phyloP scores from a whole-genome alignment of 2,888 invertebrate species.

The Chrysotoxum bicinctum region DNA sequence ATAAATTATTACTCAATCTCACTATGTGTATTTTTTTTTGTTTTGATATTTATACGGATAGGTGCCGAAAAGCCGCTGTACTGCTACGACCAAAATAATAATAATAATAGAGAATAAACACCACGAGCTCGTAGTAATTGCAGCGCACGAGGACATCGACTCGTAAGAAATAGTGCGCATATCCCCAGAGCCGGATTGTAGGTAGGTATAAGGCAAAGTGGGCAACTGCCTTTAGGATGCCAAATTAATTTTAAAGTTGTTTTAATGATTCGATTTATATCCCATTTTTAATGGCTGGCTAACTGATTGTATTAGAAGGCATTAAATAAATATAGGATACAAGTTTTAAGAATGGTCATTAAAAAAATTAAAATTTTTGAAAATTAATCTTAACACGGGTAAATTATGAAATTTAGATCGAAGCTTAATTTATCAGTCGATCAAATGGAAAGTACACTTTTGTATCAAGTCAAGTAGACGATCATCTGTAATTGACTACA shows the following conservation, averaged over 20 bases:
- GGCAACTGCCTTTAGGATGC: neutral
- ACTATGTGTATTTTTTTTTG: conserved; percentile 26
- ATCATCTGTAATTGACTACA: too few relatives aligned
- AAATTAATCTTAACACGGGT: too few relatives aligned
- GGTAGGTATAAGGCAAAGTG: neutral
- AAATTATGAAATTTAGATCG: too few relatives aligned
- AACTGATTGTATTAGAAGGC: too few relatives aligned
- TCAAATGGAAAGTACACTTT: too few relatives aligned
- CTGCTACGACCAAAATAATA: conserved; percentile 64
- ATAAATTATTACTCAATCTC: conserved; percentile 2
- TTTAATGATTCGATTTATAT: too few relatives aligned
- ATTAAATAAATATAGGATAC: too few relatives aligned
- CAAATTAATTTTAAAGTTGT: neutral
- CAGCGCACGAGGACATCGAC: conserved; percentile 60
- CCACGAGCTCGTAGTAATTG: conserved; percentile 64
- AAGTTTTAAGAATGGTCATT: too few relatives aligned
- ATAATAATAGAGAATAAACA: conserved; percentile 62
- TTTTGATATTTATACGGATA: conserved; percentile 9
- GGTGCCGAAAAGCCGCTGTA: conserved; percentile 12
- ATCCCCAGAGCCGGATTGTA: conserved; percentile 29
- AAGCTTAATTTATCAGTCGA: too few relatives aligned
- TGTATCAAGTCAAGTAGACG: too few relatives aligned
- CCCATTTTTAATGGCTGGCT: too few relatives aligned
- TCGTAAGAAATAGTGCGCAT: conserved; percentile 65
- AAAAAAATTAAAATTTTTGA: too few relatives aligned